phyloP scores from a whole-genome alignment of 2,113 vertebrate genomes.

The Varanus komodoensis region DNA sequence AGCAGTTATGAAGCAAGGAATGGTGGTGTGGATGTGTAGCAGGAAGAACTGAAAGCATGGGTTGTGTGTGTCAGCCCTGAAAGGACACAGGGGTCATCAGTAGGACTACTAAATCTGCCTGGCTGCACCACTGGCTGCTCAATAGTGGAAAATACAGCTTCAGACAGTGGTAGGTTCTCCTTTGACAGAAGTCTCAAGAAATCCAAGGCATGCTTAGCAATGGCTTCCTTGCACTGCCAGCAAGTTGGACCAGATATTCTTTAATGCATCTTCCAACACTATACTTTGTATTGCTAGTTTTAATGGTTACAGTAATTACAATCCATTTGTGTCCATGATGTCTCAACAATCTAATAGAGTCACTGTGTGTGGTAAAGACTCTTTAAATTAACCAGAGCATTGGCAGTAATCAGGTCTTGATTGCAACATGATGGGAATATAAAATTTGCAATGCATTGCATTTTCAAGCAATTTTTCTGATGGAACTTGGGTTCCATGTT shows the following conservation, averaged over 20 bases:
- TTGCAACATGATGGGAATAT: not conserved
- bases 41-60: no score
- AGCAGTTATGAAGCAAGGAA: no score
- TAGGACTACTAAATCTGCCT: no score
- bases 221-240: not conserved
- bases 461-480: not conserved
- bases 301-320: not conserved
- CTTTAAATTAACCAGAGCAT: not conserved
- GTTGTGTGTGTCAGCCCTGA: no score
- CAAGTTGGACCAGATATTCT: not conserved
- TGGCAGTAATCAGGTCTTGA: not conserved
- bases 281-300: not conserved
- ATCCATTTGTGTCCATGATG: not conserved
- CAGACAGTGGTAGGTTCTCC: not conserved
- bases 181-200: not conserved
- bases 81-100: no score
- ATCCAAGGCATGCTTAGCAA: not conserved
- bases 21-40: no score
- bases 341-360: not conserved
- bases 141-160: no score
- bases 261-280: not conserved
- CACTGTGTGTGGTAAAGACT: not conserved
- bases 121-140: no score
- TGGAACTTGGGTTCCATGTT: not conserved
- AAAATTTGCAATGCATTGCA: not conserved